Evolutionary conservation across 2,113 vertebrate species (phyloP), one percentile per base, ranked within the genome.

Genomic region (Misgurnus anguillicaudatus): DNA sequence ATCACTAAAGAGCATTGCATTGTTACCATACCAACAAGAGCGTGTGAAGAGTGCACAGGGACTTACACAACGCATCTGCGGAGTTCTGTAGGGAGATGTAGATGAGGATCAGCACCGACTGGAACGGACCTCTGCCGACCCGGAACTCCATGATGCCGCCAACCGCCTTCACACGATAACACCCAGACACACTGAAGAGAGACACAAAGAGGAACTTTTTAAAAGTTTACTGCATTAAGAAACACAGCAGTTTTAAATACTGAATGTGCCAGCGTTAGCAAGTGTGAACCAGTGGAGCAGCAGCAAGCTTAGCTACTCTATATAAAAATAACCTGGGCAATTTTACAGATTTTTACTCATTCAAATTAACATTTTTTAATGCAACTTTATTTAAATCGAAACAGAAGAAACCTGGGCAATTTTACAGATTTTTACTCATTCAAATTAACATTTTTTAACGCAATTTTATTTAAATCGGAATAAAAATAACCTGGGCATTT

Each of bases 51-150:
- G 16, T 4, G 10, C 4, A 3, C 8, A 9, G 10, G 72, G 51
- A 81, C 83, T 8, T 78, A 85, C 84, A 69, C 60, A 78, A 71
- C 58, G 78, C 75, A 58, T 78, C 55, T 45, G 78, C 78, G 65
- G 69, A 70, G 69, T 65, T 60, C 55, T 65, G 75, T 17, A 82
- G 58, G 1, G 10, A 67, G 36, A 78, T 62, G 66, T 72, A 41
- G 65, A 85, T 1, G 57, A 82, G 13, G 31, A 67, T 38, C 57
- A 85, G 74, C 38, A 85, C 5, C 6, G 51, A 16, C 31, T 4
- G 57, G 48, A 67, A 3, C 5, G 24, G n/a, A 61, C 38, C 47
- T 68, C 77, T n/a, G 19, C 5, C 2, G 53, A 71, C 41, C 68
- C 38, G 16, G 31, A 53, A 39, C 61, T 70, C 81, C 84, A 85